Evolutionary conservation across 1,140 invertebrate species (phyloP).

Genomic region (Panonychus citri): DNA sequence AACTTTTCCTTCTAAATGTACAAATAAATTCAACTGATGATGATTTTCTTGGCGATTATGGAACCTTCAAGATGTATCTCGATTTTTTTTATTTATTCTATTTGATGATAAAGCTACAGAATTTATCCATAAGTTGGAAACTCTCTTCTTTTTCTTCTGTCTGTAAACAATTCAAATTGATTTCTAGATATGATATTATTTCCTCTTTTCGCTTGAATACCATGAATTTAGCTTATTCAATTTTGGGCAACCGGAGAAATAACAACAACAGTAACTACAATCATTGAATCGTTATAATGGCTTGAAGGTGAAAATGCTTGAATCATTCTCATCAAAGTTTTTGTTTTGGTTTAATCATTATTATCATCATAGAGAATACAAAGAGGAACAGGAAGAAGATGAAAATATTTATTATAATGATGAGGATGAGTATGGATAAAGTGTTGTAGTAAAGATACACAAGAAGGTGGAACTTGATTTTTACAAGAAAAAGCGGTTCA

Average conservation of each 20-base stretch:
- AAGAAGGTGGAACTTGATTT: background rate
- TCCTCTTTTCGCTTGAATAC: too few relatives aligned
- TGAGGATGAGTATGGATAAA: background rate
- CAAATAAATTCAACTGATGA: background rate
- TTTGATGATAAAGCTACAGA: background rate
- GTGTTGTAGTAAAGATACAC: background rate
- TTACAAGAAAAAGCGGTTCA: too few relatives aligned
- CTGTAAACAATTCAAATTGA: too few relatives aligned
- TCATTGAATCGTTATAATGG: too few relatives aligned
- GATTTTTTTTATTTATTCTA: background rate
- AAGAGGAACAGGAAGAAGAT: background rate
- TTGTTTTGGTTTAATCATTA: too few relatives aligned
- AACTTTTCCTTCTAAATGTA: background rate
- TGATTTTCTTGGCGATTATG: background rate
- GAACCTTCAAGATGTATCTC: background rate
- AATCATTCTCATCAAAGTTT: too few relatives aligned
- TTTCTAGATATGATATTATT: too few relatives aligned
- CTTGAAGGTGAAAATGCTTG: too few relatives aligned
- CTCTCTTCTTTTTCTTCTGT: background rate
- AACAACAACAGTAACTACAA: too few relatives aligned
- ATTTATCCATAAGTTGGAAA: background rate
- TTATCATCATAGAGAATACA: too few relatives aligned
- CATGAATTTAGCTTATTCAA: too few relatives aligned
- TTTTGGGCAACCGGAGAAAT: too few relatives aligned
- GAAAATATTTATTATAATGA: background rate